Evolutionary conservation across 2,888 invertebrate genomes (phyloP), one percentile per base, ranked within the genome.

Genomic region (Drosophila subquinaria): DNA sequence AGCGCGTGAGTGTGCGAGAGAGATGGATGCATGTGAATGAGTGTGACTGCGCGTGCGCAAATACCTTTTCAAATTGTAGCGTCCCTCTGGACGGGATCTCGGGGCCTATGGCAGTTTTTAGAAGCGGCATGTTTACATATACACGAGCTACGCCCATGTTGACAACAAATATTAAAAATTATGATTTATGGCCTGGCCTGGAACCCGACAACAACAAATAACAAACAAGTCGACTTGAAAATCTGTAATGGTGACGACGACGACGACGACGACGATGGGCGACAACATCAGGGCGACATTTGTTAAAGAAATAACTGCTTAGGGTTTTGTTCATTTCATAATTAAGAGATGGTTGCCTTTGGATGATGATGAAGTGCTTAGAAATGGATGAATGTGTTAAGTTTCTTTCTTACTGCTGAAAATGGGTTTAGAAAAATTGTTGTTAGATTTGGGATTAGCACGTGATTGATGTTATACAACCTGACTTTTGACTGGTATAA

Each of bases 41-140:
- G 73, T 81, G 82, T 83, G 80, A 73, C 80, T 90, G 88, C 91
- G 91, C 91, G 86, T 91, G 91, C 89, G 89, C 91, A 91, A 90
- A 91, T 90, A 82, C 78, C 83, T 86, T 82, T 76, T 76, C 65
- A 68, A 85, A 61, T 79, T 77, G 69, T 78, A 66, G 57, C 45
- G 47, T 76, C 72, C 61, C 77, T 59, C 77, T 59, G 48, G 47
- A 48, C 47, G 50, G 11, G 13, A 13, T 11, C 40, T 36, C 27
- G 23, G 73, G 73, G 55, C 69, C 57, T 53, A 52, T 60, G 56
- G 52, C 73, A 70, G 63, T 69, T 76, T 82, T 64, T 79, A 63
- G 77, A 83, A 64, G 73, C 73, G 69, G 56, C 79, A 62, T 80
- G 72, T 73, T 84, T 76, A 81, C 77, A 76, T 70, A 77, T 64